Conservation (phyloP, 2,797 vertebrate species). For the Calcarius lapponicus region DNA sequence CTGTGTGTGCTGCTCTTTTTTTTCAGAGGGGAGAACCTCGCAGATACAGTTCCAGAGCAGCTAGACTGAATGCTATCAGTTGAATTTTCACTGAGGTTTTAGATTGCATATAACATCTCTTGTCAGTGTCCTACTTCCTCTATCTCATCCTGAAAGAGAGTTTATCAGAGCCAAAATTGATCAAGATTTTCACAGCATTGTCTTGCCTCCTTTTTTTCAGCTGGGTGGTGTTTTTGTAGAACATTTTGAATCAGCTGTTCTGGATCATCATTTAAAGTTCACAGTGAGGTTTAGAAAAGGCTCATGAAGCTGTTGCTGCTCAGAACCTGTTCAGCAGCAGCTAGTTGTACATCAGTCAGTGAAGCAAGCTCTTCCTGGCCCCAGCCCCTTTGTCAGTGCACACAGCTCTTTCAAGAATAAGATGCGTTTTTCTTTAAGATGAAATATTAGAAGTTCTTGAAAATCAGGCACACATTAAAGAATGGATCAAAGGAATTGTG, state of each 20-base stretch:
- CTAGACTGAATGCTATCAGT: background rate
- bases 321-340: constrained; percentile 2
- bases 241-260: background rate
- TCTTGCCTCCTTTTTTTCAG: background rate
- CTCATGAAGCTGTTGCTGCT: background rate
- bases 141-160: background rate
- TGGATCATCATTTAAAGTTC: constrained; percentile 28
- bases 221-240: background rate
- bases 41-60: background rate
- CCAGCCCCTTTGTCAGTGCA: background rate
- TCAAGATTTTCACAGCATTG: background rate
- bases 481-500: constrained; percentile 54
- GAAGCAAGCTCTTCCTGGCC: background rate
- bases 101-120: background rate
- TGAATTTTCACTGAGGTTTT: background rate
- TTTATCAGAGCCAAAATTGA: background rate
- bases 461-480: constrained; percentile 46
- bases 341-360: background rate
- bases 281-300: background rate
- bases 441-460: constrained; percentile 66
- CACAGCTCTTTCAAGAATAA: constrained; percentile 46
- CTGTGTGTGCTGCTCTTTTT: fast-evolving
- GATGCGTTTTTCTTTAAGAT: constrained; percentile 49
- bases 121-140: background rate
- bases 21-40: background rate